These are phyloP conservation scores for Sarcophaga subvicina DNA, from an alignment of 2,888 invertebrate species.

Conservation along the genomic window DNA sequence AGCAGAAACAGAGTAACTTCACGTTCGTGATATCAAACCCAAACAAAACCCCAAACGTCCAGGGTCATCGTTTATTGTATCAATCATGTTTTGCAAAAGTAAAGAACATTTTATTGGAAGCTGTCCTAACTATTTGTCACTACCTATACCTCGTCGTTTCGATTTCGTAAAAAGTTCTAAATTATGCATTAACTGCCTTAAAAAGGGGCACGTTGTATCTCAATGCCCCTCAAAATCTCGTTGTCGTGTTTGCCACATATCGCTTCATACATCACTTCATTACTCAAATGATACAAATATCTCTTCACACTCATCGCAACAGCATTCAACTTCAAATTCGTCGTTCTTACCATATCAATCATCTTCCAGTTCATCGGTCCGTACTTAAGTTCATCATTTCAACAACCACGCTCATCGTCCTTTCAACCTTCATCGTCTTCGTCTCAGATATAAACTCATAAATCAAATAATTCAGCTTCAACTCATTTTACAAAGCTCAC, in stretches of 20 bases:
- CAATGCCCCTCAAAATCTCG: conserved; percentile 39
- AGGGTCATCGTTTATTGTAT: conserved; percentile 13
- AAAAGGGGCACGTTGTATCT: conserved; percentile 21
- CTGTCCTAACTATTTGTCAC: conserved; percentile 18
- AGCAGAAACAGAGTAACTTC: not conserved
- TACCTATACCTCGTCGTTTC: conserved; percentile 22
- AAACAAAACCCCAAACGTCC: not conserved
- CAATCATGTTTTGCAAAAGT: conserved; percentile 4
- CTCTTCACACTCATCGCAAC: conserved; percentile 2
- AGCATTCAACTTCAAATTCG: not conserved
- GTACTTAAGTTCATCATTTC: not conserved
- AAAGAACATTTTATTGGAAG: conserved; percentile 17
- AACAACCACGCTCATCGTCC: not conserved
- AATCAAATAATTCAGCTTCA: not conserved
- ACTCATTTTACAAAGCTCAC: not conserved
- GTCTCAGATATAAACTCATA: not conserved
- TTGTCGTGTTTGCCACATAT: conserved; percentile 26
- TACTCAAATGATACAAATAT: not conserved
- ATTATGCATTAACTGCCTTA: conserved; percentile 47
- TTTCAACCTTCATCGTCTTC: not conserved
- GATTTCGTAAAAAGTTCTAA: conserved; percentile 45
- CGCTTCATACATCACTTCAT: conserved; percentile 21
- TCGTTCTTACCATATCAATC: not conserved
- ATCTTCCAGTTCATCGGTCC: not conserved
- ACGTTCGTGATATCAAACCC: not conserved